Base-by-base conservation (phyloP, 2,888 invertebrate genomes). In the Palloptera scutellata region DNA sequence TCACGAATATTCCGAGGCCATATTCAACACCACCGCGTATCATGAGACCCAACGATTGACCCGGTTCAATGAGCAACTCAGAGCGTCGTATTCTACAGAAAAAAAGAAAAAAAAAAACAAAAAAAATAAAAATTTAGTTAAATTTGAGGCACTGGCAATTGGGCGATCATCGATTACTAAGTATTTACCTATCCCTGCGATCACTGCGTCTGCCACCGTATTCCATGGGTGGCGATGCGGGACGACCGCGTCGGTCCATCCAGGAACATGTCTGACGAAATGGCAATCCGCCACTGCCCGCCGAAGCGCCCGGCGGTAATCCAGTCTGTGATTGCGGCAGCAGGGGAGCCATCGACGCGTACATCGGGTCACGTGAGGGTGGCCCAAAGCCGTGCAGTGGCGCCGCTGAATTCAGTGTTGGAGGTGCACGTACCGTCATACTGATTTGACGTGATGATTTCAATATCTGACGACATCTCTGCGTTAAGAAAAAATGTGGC, bases 21-120 rank as follows among this genome's bases (percentile, higher is more conserved):
- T 97, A 97, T 85, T 97, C 97, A 67, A 95, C 89, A 15, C 97
- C 97, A 40, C 97, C 97, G 70, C 97, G 88, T 77, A 97, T 97
- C 95, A 96, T 96, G 78, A 97, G 87, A 11, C 97, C 97, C 73
- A 97, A 87, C 70, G 94, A 94, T 84, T 96, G 94, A 6, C 95
- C 95, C 11, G 94, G 94, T 83, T 95, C 94, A 81, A 95, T 95
- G 82, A 92, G 91, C 72, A 95, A 87, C 79, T 95, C 94, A 81
- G 95, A 94, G 88, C 94, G 87, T 62, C 85, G 79, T 74, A 85
- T 82, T 69, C 85, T 85, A 42, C n/a, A n/a, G n/a, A n/a, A n/a
- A n/a, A n/a, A 11, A 30, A 79, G 71, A 78, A 72, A 74, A 73
- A 67, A 69, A 70, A 63, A n/a, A n/a, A 30, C 13, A 0, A 19